phyloP scores from a whole-genome alignment of 2,797 vertebrate genomes.

The Prunella strophiata region DNA sequence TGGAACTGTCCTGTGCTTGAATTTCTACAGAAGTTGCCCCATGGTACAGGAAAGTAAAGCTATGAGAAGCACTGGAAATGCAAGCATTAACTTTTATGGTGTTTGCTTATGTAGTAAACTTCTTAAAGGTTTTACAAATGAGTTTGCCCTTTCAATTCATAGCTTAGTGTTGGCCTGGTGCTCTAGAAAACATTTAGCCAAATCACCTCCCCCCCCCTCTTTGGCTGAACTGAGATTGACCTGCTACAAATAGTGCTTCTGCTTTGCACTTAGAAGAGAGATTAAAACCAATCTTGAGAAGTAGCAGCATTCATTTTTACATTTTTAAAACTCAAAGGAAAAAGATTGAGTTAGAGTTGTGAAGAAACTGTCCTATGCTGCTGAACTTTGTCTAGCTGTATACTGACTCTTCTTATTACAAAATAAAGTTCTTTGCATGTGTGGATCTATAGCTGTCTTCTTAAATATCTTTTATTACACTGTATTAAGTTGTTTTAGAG shows the following conservation, averaged over 20 bases:
- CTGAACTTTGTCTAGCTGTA: not conserved
- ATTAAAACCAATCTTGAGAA: not conserved
- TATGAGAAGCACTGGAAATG: not conserved
- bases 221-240: not conserved
- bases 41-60: not conserved
- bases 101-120: not conserved
- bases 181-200: not conserved
- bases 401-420: not conserved
- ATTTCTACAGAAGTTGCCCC: not conserved
- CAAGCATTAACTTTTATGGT: not conserved
- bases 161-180: not conserved
- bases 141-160: not conserved
- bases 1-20: not conserved
- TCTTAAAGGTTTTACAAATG: not conserved
- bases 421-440: not conserved
- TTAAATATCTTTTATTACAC: not conserved
- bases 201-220: rapidly evolving
- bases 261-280: not conserved
- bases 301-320: not conserved
- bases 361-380: not conserved
- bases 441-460: not conserved
- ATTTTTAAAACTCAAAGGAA: not conserved
- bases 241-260: not conserved
- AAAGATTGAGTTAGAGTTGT: not conserved
- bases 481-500: not conserved